These are phyloP conservation scores for Cercopithecus mona DNA, from an alignment of 2,113 vertebrate species.

Conservation along the genomic window DNA sequence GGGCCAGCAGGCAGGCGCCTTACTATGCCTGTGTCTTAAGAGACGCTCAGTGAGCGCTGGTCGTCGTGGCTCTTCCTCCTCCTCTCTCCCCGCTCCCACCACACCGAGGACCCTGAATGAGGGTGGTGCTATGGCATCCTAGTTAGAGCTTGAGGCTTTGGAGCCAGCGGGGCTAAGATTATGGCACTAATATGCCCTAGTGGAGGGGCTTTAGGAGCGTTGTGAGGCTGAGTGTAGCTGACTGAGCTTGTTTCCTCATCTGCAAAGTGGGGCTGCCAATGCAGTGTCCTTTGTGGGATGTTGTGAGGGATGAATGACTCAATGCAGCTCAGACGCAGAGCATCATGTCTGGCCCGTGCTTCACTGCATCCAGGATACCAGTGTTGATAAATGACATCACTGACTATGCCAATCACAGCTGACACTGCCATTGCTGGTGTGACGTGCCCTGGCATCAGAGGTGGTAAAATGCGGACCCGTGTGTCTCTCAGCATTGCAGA, in stretches of 20 bases:
- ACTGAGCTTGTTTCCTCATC: background rate
- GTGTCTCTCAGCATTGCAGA: background rate
- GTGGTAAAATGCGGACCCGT: accelerated
- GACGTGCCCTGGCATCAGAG: accelerated
- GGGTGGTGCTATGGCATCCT: background rate
- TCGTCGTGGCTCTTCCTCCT: background rate
- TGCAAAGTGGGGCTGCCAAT: background rate
- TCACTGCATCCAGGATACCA: background rate
- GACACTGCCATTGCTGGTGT: accelerated
- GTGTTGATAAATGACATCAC: background rate
- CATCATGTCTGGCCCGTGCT: background rate
- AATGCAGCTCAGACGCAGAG: background rate
- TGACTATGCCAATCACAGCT: background rate
- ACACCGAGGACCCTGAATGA: background rate
- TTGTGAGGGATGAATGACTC: background rate
- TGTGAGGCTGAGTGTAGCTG: accelerated
- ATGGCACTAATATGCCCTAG: too few species aligned
- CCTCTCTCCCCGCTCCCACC: too few species aligned
- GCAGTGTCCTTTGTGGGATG: background rate
- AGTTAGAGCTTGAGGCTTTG: background rate
- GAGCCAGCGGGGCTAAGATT: background rate
- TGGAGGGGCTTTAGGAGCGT: background rate
- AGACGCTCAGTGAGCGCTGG: background rate
- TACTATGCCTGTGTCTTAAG: background rate
- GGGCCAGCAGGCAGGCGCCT: background rate